Percentiles rank a stretch among this genome's conserved stretches.
phyloP scores from a whole-genome alignment of 2,888 invertebrate species.

The Pachycephus smyrnensis region DNA sequence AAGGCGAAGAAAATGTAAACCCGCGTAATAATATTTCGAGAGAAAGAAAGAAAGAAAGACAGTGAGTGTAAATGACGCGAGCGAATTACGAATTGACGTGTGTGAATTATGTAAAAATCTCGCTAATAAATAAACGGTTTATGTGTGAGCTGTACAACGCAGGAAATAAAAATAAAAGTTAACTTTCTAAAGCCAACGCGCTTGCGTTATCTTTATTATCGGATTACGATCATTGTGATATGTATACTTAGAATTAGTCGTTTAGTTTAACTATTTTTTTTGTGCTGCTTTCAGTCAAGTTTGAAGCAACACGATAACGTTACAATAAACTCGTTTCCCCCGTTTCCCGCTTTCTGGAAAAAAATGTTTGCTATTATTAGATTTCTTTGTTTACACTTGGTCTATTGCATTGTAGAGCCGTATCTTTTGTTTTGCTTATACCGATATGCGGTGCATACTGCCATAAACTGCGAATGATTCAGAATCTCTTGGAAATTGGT shows the following conservation, averaged over 20 bases:
- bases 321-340: not conserved
- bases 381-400: not conserved
- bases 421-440: not conserved
- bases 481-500: not conserved
- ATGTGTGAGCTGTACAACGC: not conserved
- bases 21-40: not conserved
- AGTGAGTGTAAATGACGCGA: not conserved
- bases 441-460: not conserved
- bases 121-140: not conserved
- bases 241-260: not conserved
- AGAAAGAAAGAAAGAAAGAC: not conserved
- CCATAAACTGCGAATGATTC: not conserved
- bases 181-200: not conserved
- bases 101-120: not conserved
- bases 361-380: not conserved
- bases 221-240: not conserved
- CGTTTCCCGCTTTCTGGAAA: not conserved
- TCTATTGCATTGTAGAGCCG: not conserved
- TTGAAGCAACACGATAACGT: not conserved
- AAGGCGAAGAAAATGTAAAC: not conserved
- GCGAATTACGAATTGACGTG: not conserved
- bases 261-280: not conserved
- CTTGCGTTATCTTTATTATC: not conserved
- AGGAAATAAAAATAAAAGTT: not conserved
- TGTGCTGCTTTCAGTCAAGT: not conserved